Percentiles rank a stretch among this genome's conserved stretches.
These are phyloP conservation scores for Ceramica pisi DNA, from an alignment of 2,888 invertebrate species.

Conservation along the genomic window DNA sequence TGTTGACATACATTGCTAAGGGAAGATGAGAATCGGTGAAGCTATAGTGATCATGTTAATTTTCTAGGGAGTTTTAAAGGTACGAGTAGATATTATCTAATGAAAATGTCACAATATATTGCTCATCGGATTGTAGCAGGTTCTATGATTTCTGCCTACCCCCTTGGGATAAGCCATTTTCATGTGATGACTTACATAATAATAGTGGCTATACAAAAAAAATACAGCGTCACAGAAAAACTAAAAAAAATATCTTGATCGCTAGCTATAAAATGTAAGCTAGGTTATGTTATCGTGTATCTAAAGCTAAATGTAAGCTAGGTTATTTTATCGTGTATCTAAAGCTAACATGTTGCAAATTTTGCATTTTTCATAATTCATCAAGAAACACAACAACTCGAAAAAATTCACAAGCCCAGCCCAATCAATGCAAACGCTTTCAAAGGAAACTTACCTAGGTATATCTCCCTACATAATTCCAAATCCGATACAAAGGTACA, in stretches of 20 bases:
- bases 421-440: conserved; percentile 16
- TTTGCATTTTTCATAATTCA: not conserved
- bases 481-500: conserved; percentile 68
- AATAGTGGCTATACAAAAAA: too few relatives aligned
- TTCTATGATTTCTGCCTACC: not conserved
- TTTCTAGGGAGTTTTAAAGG: too few relatives aligned
- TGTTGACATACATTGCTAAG: conserved; percentile 51
- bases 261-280: not conserved
- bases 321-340: not conserved
- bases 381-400: not conserved
- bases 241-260: not conserved
- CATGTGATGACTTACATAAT: not conserved
- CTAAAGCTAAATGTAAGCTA: too few relatives aligned
- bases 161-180: not conserved
- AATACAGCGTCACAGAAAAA: not conserved
- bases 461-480: conserved; percentile 37
- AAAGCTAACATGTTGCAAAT: not conserved
- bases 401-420: not conserved
- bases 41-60: not conserved
- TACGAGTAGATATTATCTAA: too few relatives aligned
- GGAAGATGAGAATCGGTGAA: not conserved
- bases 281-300: too few relatives aligned
- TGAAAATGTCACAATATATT: not conserved
- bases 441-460: conserved; percentile 22
- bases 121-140: not conserved